Evolutionary conservation across 2,113 vertebrate species (phyloP), one percentile per base, ranked within the genome.

Genomic region (Accipiter cooperii): DNA sequence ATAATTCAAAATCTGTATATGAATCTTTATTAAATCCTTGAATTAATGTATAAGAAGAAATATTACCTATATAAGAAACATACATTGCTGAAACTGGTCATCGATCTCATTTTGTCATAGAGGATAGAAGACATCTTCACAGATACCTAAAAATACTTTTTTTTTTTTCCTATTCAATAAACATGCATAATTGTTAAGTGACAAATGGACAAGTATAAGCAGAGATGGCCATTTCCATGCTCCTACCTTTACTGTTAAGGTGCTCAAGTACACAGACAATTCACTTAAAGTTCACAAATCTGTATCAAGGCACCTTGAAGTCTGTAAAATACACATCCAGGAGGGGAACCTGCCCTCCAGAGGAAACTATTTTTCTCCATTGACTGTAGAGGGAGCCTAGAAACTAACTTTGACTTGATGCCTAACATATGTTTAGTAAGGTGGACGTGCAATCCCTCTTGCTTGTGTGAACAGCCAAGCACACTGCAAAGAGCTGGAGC

Each of bases 371-470:
- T 94, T 96, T 91, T 85, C 82, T 95, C 75, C 63, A 40, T 33
- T 51, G 74, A 90, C 96, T 97, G 90, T 94, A 97, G 96, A 90
- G 95, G 96, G 95, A 96, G 96, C 95, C 78, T 90, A 96, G 85
- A 83, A 96, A 91, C 95, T 94, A 44, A 55, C 47, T 93, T 96
- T 93, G 61, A 25, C 47, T 49, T 36, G 28, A 31, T 74, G 58
- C 8, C 44, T 83, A 40, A 81, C 46, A 36, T 12, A 20, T 12
- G 25, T 19, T 22, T 10, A n/a, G 47, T 16, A 44, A 84, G 31
- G 70, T 51, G 9, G 51, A 93, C 49, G 19, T 74, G 36, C 42
- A 69, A 19, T 76, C 10, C 46, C 44, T 82, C 13, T 33, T 60
- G n/a, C 65, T 65, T n/a, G 12, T 60, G 28, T 29, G 52, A 33